Percentiles rank a stretch among this genome's conserved stretches.
Evolutionary conservation across 1,140 invertebrate species (phyloP).

Genomic region (Lordiphosa collinella): DNA sequence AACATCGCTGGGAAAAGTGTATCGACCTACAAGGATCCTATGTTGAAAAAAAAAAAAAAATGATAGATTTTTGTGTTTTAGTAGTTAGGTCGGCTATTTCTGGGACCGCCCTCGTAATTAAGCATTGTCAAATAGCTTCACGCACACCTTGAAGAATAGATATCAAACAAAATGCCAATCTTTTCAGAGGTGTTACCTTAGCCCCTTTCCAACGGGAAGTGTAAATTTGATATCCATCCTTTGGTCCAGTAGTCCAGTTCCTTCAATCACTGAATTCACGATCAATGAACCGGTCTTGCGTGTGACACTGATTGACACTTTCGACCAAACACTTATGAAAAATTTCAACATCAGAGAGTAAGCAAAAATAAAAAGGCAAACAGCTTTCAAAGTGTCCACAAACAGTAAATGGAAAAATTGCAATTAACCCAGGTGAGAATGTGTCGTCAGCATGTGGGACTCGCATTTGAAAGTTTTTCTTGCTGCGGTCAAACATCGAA

Average conservation of each 20-base stretch:
- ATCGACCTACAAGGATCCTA: too few species aligned
- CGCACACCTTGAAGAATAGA: too few species aligned
- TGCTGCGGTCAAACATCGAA: slow-evolving; percentile 24
- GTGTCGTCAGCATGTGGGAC: background rate
- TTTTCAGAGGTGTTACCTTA: too few species aligned
- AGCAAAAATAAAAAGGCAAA: slow-evolving; percentile 52
- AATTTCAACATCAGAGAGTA: slow-evolving; percentile 47
- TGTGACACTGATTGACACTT: slow-evolving; percentile 51
- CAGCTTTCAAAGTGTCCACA: slow-evolving; percentile 48
- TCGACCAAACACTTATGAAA: slow-evolving; percentile 62
- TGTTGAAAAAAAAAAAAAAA: too few species aligned
- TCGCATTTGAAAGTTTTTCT: slow-evolving; percentile 10
- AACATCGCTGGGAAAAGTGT: too few species aligned
- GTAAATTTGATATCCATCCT: slow-evolving; percentile 22
- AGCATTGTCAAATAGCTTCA: too few species aligned
- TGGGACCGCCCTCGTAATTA: too few species aligned
- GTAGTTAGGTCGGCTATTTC: too few species aligned
- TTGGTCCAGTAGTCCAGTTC: slow-evolving; percentile 22
- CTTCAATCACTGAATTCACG: slow-evolving; percentile 8
- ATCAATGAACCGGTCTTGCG: slow-evolving; percentile 33
- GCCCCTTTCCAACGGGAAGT: slow-evolving; percentile 42
- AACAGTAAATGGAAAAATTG: slow-evolving; percentile 46
- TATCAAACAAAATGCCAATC: too few species aligned
- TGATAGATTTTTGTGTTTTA: too few species aligned
- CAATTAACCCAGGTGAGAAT: slow-evolving; percentile 52